A percentile compares a stretch with the other conserved stretches of the same genome.
Evolutionary conservation across 2,888 invertebrate species (phyloP).

Genomic region (Chrysina gloriosa): DNA sequence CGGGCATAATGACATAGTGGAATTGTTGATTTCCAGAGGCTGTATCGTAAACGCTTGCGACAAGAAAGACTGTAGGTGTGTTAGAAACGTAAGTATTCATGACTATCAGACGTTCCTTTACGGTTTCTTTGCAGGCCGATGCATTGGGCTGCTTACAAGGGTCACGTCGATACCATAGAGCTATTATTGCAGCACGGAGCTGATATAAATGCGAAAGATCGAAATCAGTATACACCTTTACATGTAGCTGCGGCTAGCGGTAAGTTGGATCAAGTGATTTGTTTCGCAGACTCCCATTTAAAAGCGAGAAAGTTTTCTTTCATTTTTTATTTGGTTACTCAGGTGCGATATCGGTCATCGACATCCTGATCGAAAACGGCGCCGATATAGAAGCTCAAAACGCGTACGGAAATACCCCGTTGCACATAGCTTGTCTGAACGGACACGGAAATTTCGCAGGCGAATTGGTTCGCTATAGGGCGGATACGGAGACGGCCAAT

Average conservation of each 20-base stretch:
- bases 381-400: constrained; percentile 71
- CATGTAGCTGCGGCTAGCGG: constrained; percentile 73
- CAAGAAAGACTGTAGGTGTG: constrained; percentile 67
- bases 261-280: constrained; percentile 21
- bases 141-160: constrained; percentile 73
- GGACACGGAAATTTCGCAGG: constrained; percentile 69
- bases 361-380: constrained; percentile 66
- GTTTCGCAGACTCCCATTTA: neutral
- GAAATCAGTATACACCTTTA: constrained; percentile 70
- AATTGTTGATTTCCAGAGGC: constrained; percentile 67
- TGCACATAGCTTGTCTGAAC: constrained; percentile 73
- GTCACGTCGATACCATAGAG: constrained; percentile 66
- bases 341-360: constrained; percentile 56
- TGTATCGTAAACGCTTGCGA: constrained; percentile 73
- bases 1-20: constrained; percentile 70
- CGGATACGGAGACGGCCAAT: constrained; percentile 68
- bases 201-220: constrained; percentile 67
- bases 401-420: constrained; percentile 70
- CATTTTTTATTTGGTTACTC: constrained; percentile 15
- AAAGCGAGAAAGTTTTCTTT: neutral
- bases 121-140: constrained; percentile 66
- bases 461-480: constrained; percentile 67
- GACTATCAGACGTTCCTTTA: too few relatives aligned
- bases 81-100: neutral
- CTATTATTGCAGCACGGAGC: constrained; percentile 64